Evolutionary conservation across 2,888 invertebrate genomes (phyloP).

Genomic region (Zhengitettix transpicula): DNA sequence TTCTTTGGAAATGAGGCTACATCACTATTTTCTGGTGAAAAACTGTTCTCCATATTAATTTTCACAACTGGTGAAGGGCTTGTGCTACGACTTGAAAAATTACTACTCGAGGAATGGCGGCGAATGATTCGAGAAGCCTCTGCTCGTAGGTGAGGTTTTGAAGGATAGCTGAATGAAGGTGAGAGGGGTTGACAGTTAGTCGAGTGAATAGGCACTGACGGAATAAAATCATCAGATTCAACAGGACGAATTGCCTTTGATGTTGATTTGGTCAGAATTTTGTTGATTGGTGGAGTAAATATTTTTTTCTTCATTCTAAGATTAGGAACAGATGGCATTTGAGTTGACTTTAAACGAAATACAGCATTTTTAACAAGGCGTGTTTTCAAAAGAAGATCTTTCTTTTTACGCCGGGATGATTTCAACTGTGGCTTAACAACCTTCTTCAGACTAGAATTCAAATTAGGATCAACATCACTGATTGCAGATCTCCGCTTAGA

Average conservation of each 20-base stretch:
- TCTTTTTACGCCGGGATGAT: constrained; percentile 15
- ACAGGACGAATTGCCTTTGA: constrained; percentile 12
- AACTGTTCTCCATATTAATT: not conserved
- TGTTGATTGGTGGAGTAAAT: not conserved
- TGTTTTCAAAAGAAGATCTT: constrained; percentile 35
- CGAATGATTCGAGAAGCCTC: constrained; percentile 68
- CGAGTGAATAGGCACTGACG: constrained; percentile 5
- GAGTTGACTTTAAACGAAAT: constrained; percentile 30
- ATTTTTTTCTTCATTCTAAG: not conserved
- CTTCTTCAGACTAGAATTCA: constrained; percentile 9
- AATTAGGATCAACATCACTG: constrained; percentile 20
- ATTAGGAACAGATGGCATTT: constrained; percentile 14
- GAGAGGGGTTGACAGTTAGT: constrained; percentile 26
- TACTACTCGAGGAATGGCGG: constrained; percentile 56
- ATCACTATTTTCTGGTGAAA: not conserved
- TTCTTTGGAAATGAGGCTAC: not conserved
- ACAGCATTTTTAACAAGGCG: constrained; percentile 43
- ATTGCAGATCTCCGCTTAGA: constrained; percentile 16
- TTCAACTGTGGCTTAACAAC: constrained; percentile 12
- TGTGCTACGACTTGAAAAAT: constrained; percentile 12
- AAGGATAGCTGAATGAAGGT: constrained; percentile 42
- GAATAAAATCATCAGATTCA: constrained; percentile 8
- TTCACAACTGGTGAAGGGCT: constrained; percentile 6
- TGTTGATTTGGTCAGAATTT: not conserved
- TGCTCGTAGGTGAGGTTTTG: constrained; percentile 30